Conservation (phyloP, 2,888 invertebrate species). For the Metallyticus violacea region DNA sequence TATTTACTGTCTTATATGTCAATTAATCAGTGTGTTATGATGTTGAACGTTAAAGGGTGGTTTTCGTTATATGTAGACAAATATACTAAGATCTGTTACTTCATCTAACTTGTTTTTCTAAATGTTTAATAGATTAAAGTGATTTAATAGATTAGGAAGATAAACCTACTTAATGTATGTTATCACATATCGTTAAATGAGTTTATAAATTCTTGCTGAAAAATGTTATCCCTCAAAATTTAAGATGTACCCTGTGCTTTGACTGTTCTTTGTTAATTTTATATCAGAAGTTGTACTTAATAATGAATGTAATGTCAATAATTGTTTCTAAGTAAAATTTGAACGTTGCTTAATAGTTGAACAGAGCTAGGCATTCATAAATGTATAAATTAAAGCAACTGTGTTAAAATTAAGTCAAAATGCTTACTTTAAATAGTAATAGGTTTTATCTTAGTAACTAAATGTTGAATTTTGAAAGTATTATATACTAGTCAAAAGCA, state of each 20-base stretch:
- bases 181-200: neutral
- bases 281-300: neutral
- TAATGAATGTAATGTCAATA: neutral
- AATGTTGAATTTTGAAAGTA: neutral
- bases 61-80: neutral
- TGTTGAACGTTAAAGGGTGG: neutral
- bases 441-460: neutral
- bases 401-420: neutral
- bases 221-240: neutral
- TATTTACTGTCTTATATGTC: neutral
- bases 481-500: neutral
- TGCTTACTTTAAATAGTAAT: neutral
- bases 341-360: neutral
- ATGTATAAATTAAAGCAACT: neutral
- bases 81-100: neutral
- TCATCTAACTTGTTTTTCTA: neutral
- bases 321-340: neutral
- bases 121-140: neutral
- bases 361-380: neutral
- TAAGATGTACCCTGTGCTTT: neutral
- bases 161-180: neutral
- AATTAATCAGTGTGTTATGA: neutral
- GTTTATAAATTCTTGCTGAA: neutral
- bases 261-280: neutral
- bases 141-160: neutral